Evolutionary conservation across 2,888 invertebrate species (phyloP), one percentile per base, ranked within the genome.

Genomic region (Trichacis sp.): DNA sequence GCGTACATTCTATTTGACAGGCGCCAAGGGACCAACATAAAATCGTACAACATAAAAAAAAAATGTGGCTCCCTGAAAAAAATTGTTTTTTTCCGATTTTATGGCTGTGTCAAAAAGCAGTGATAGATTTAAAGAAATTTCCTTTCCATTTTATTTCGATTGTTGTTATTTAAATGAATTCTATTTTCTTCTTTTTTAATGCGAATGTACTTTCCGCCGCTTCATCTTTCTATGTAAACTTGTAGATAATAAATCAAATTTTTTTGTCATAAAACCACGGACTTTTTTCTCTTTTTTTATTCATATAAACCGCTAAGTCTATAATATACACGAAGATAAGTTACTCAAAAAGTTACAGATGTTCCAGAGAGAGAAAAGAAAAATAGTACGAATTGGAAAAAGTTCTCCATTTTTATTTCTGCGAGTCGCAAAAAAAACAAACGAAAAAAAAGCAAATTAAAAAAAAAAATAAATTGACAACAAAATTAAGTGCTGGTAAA

Each of bases 1-100:
- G 89, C 88, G 9, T 90, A 90, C 73, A 88, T 90, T 57, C 84
- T 90, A 64, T 90, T 90, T 78, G 90, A 89, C 79, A 87, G 88
- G 73, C 85, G 87, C 70, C 86, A 87, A 85, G 88, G 88, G 71
- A 75, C 76, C 48, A 83, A 76, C 53, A 58, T 78, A 51, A 84
- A 84, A 71, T 80, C 81, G 72, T 83, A 82, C 75, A 84, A 84
- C 74, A 81, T 83, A 75, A 81, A 80, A 81, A 71, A 58, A 63
- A 58, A 53, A 9, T 11, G 9, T 40, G 40, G 63, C 8, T 5
- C 8, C 4, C 24, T 24, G 48, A 61, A 53, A 5, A 33, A 12
- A 47, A 2, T 24, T 8, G 11, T 19, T 9, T 11, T 11, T 49
- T 49, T 24, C 18, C 11, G 8, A 2, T 3, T 24, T 55, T 59